A percentile compares a stretch with the other conserved stretches of the same genome.
phyloP scores from a whole-genome alignment of 2,113 vertebrate species.

The Periophthalmus modestus region DNA sequence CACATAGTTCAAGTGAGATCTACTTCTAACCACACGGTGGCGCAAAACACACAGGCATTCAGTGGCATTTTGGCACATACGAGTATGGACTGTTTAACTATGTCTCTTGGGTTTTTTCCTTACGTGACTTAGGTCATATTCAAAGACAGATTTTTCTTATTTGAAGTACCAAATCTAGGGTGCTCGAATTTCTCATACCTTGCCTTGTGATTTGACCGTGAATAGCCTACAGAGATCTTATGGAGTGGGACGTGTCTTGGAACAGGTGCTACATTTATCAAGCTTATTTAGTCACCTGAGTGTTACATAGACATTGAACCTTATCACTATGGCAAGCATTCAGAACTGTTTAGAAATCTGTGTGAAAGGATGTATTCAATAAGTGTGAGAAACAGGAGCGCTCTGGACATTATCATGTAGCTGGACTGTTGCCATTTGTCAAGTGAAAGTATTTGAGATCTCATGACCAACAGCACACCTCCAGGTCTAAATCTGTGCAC shows the following conservation, averaged over 20 bases:
- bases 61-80: neutral
- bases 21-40: neutral
- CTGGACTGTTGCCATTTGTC: slow-evolving; percentile 7
- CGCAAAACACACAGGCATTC: neutral
- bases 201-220: neutral
- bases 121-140: neutral
- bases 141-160: neutral
- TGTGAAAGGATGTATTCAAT: slow-evolving; percentile 1
- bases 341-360: slow-evolving; percentile 35
- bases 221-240: neutral
- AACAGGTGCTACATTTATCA: neutral
- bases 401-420: slow-evolving; percentile 4
- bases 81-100: neutral
- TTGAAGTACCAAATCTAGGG: neutral
- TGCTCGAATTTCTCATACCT: no score
- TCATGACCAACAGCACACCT: slow-evolving; percentile 3
- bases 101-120: neutral
- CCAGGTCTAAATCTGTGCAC: neutral
- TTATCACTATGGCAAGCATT: slow-evolving; percentile 32
- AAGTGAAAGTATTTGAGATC: slow-evolving; percentile 3
- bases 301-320: neutral
- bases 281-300: neutral
- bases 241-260: neutral
- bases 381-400: slow-evolving; percentile 36
- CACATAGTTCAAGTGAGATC: neutral